Evolutionary conservation across 2,113 vertebrate species (phyloP).

Genomic region (Psophia crepitans): DNA sequence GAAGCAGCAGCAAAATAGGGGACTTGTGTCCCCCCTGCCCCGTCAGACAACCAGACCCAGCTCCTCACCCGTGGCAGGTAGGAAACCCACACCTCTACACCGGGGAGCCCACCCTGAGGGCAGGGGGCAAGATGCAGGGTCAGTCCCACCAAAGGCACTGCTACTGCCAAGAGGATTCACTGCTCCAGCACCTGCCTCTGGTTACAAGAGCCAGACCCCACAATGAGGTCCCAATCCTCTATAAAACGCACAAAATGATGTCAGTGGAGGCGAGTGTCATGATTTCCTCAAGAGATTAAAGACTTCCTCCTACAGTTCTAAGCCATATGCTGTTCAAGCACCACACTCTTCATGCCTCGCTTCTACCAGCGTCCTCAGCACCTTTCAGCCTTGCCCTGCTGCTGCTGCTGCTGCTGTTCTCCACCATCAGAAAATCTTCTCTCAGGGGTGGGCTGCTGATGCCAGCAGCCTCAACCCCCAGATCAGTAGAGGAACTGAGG

Average conservation of each 20-base stretch:
- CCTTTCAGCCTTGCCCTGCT: neutral
- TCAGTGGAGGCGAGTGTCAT: neutral
- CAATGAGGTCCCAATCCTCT: neutral
- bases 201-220: neutral
- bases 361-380: neutral
- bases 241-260: neutral
- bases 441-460: neutral
- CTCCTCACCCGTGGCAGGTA: neutral
- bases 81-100: neutral
- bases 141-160: neutral
- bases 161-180: neutral
- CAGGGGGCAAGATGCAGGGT: neutral
- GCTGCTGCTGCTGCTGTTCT: neutral
- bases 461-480: neutral
- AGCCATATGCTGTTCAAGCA: neutral
- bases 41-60: neutral
- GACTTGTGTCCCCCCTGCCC: rapidly evolving
- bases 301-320: neutral
- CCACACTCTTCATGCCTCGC: neutral
- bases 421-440: neutral
- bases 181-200: neutral
- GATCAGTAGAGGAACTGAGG: neutral
- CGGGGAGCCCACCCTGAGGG: neutral
- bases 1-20: neutral
- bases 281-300: neutral